Evolutionary conservation across 2,797 vertebrate genomes (phyloP).

Genomic region (Pteronotus mesoamericanus): DNA sequence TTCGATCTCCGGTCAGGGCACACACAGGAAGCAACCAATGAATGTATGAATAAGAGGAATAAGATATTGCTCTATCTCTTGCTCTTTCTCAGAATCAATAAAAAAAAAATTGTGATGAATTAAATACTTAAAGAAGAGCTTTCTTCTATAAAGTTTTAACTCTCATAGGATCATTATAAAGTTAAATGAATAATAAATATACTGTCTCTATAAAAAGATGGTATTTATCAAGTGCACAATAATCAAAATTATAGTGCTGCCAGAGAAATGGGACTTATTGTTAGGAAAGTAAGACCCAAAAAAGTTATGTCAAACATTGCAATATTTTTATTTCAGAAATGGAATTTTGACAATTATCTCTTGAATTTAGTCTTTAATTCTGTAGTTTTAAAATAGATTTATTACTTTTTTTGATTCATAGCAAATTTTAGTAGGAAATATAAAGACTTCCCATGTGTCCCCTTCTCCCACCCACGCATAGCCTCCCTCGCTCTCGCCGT

Average conservation of each 20-base stretch:
- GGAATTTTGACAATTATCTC: not conserved
- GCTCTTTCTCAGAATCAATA: not conserved
- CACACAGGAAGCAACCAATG: not conserved
- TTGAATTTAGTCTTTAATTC: not conserved
- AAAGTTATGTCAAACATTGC: not conserved
- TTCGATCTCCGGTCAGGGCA: no score
- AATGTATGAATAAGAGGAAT: not conserved
- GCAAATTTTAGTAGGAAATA: not conserved
- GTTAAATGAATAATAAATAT: not conserved
- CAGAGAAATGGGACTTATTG: not conserved
- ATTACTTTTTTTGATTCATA: not conserved
- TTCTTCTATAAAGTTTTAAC: constrained; percentile 9
- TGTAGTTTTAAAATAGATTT: not conserved
- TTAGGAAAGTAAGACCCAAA: not conserved
- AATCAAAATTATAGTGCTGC: not conserved
- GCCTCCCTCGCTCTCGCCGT: not conserved
- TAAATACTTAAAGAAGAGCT: not conserved
- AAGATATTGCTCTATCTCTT: not conserved
- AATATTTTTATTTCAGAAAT: constrained; percentile 13
- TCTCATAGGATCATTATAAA: not conserved
- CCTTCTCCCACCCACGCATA: not conserved
- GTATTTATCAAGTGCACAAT: not conserved
- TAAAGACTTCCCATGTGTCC: not conserved
- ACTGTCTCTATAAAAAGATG: not conserved
- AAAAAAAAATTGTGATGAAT: not conserved